Evolutionary conservation across 1,140 invertebrate species (phyloP).

Genomic region (Andricus grossulariae): DNA sequence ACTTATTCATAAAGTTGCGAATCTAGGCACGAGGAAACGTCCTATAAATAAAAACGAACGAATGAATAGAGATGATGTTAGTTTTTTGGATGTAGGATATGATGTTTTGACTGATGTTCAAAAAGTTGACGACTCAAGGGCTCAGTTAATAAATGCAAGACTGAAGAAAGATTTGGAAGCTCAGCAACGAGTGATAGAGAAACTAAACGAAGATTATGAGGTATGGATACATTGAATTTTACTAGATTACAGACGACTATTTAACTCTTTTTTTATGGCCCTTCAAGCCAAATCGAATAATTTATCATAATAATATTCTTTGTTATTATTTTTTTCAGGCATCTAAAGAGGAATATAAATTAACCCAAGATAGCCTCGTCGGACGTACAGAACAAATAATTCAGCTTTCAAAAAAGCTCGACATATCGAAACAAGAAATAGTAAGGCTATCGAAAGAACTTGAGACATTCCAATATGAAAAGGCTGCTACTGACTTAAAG

Average conservation of each 20-base stretch:
- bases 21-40: background rate
- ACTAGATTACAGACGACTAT: slow-evolving; percentile 3
- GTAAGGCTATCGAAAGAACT: slow-evolving; percentile 61
- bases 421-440: slow-evolving; percentile 56
- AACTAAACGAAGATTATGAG: slow-evolving; percentile 61
- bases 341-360: slow-evolving; percentile 45
- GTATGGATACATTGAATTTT: slow-evolving; percentile 29
- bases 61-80: background rate
- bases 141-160: slow-evolving; percentile 56
- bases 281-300: background rate
- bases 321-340: slow-evolving; percentile 45
- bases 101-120: slow-evolving; percentile 34
- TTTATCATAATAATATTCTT: slow-evolving; percentile 21
- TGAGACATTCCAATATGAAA: slow-evolving; percentile 61
- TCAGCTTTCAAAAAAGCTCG: slow-evolving; percentile 53
- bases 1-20: background rate
- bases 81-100: slow-evolving; percentile 3
- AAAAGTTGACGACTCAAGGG: slow-evolving; percentile 43
- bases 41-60: background rate
- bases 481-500: slow-evolving; percentile 53
- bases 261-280: slow-evolving; percentile 3
- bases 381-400: slow-evolving; percentile 47
- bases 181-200: slow-evolving; percentile 55
- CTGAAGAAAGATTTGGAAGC: slow-evolving; percentile 56
- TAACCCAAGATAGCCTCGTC: slow-evolving; percentile 39